A percentile compares a stretch with the other conserved stretches of the same genome.
These are phyloP conservation scores for Tubulanus polymorphus DNA, from an alignment of 2,888 invertebrate genomes.

Conservation along the genomic window DNA sequence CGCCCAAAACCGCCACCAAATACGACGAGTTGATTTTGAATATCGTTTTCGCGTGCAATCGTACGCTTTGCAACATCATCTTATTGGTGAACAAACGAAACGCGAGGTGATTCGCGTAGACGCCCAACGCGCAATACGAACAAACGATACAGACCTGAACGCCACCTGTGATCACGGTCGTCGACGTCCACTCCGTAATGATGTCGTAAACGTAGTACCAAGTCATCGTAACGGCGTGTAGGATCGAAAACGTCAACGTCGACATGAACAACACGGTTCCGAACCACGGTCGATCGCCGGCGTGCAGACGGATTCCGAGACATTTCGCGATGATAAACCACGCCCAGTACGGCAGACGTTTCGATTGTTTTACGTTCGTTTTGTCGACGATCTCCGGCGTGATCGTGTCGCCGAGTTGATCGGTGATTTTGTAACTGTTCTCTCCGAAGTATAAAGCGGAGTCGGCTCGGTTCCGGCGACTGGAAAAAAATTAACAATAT, in stretches of 20 bases:
- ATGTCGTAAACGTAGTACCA: conserved; percentile 48
- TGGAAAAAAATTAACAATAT: neutral
- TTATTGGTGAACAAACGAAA: conserved; percentile 49
- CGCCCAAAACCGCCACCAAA: conserved; percentile 36
- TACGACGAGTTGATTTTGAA: conserved; percentile 50
- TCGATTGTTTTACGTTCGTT: conserved; percentile 29
- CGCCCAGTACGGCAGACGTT: conserved; percentile 43
- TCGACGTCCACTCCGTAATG: conserved; percentile 36
- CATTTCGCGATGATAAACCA: conserved; percentile 45
- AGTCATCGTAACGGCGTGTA: conserved; percentile 36
- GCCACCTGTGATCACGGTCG: conserved; percentile 46
- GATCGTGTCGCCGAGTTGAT: no score
- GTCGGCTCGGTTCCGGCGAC: neutral
- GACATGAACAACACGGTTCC: conserved; percentile 42
- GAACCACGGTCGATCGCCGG: conserved; percentile 31
- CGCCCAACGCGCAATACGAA: conserved; percentile 50
- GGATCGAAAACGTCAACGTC: conserved; percentile 35
- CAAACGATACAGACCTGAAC: conserved; percentile 45
- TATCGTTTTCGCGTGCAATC: conserved; percentile 53
- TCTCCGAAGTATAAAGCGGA: neutral
- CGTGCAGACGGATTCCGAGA: conserved; percentile 39
- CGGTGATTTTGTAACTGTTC: neutral
- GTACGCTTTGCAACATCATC: conserved; percentile 49
- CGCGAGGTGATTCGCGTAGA: conserved; percentile 53
- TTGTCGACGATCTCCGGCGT: no score